Base-by-base conservation (phyloP, 1,140 invertebrate genomes). In the Colletes gigas region DNA sequence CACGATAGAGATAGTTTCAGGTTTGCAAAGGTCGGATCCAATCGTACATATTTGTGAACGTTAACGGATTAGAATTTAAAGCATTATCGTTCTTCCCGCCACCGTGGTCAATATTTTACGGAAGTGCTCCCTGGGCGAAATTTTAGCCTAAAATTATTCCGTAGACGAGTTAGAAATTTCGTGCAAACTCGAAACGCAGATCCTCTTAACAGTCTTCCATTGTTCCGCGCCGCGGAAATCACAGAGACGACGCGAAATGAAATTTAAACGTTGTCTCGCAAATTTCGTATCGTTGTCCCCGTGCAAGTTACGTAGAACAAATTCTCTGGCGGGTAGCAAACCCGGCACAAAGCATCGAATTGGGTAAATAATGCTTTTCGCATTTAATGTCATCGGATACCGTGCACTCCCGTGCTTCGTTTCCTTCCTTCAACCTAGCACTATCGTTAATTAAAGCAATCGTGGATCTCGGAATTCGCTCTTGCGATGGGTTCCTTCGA, bases 261-360 rank as follows among this genome's bases (percentile, higher is more conserved):
- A 39, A 69, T 69, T 69, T 69, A 54, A 69, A 55, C 67, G 67
- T 69, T 69, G 39, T 39, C 67, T 55, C 67, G 4, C 21, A 21
- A n/a, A 17, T 10, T 21, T 39, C 21, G 67, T 54, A 12, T n/a
- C 17, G 2, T 30, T 17, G 4, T 1, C 9, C 21, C 15, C 21
- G 9, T 21, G 39, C 69, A 9, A 57, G 10, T 14, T 50, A 21
- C 71, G 52, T 12, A 19, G 44, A 52, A 8, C 21, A 39, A 50
- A 14, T 50, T 63, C 1, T 30, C 71, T 9, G 30, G 12, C 59
- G 59, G 12, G 3, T 19, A 30, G 30, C 30, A 30, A 30, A 30
- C 30, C 30, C 30, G 8, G 21, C 4, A 21, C 59, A 30, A 3
- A 62, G 19, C 59, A 30, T 63, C 3, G 30, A 15, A 19, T 3